Evolutionary conservation across 2,888 invertebrate genomes (phyloP).

Genomic region (Pharmacophagus antenor): DNA sequence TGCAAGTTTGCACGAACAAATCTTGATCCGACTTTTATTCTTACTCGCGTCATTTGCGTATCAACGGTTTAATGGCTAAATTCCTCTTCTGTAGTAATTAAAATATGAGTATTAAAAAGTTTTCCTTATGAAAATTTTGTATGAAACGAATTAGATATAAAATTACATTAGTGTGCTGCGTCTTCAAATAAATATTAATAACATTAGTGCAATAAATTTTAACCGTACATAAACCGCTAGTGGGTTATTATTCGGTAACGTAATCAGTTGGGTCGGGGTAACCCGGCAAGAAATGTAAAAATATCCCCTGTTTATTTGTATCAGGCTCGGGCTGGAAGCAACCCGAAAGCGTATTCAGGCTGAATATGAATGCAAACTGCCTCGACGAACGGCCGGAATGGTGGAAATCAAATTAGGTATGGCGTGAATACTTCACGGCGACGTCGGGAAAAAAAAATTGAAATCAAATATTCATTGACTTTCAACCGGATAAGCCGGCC

Average conservation of each 20-base stretch:
- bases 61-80: background rate
- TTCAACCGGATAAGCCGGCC: slow-evolving; percentile 80
- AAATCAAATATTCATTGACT: slow-evolving; percentile 82
- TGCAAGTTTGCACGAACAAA: slow-evolving; percentile 77
- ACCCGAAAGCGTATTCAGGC: slow-evolving; percentile 79
- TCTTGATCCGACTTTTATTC: slow-evolving; percentile 30
- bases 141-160: no score
- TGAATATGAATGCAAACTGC: slow-evolving; percentile 81
- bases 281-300: slow-evolving; percentile 75
- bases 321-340: slow-evolving; percentile 74
- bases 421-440: slow-evolving; percentile 80
- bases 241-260: slow-evolving; percentile 72
- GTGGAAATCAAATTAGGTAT: slow-evolving; percentile 82
- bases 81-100: background rate
- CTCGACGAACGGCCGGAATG: slow-evolving; percentile 75
- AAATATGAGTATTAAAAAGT: no score
- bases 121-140: no score
- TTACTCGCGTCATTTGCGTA: background rate
- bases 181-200: background rate
- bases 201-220: slow-evolving; percentile 14
- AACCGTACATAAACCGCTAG: slow-evolving; percentile 32
- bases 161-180: no score
- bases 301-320: slow-evolving; percentile 81
- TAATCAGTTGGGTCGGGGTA: slow-evolving; percentile 79
- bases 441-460: slow-evolving; percentile 77